Base-by-base conservation (phyloP, 2,888 invertebrate species). In the Drosophila nigricruria region DNA sequence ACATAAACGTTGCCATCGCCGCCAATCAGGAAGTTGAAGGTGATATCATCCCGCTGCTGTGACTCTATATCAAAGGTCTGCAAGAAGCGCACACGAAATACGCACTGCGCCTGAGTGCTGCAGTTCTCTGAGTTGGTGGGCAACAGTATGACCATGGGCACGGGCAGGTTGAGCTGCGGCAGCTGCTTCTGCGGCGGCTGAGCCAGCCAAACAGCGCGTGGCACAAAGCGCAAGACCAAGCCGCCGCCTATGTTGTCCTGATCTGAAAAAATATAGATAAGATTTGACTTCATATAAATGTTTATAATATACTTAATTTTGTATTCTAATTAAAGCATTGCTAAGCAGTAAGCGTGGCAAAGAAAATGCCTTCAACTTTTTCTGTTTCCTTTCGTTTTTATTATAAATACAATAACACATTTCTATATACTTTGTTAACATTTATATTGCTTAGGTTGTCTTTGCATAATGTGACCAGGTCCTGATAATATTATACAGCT, bases 11-110 rank as follows among this genome's bases (percentile, higher is more conserved):
- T 94, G 0, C 96, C 97, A 88, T 97, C 96, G 5, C 96, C 96
- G 0, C 96, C 97, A 3, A 97, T 94, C 3, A 97, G 92, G 81
- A 96, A 97, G 89, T 96, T 97, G 91, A 96, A 97, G 0, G 94
- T 95, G 27, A 96, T 96, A 88, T 97, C 97, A 67, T 93, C 94
- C 94, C 95, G 96, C 0, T 93, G 91, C 63, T 91, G 92, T 23
- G 94, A 94, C 79, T 96, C 96, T 38, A 97, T 95, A 91, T 97
- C 96, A 81, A 94, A 96, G 27, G 93, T 94, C 91, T 96, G 96
- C 53, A 96, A 94, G 30, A 93, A 91, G 16, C 95, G 94, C 2
- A 95, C 95, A 1, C 94, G 93, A 10, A 94, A 93, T 2, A 94
- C 94, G 73, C 96, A 96, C 66, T 93, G 92, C 1, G 94, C 94